phyloP scores from a whole-genome alignment of 23 tunicate species.

The Styela plicata region DNA sequence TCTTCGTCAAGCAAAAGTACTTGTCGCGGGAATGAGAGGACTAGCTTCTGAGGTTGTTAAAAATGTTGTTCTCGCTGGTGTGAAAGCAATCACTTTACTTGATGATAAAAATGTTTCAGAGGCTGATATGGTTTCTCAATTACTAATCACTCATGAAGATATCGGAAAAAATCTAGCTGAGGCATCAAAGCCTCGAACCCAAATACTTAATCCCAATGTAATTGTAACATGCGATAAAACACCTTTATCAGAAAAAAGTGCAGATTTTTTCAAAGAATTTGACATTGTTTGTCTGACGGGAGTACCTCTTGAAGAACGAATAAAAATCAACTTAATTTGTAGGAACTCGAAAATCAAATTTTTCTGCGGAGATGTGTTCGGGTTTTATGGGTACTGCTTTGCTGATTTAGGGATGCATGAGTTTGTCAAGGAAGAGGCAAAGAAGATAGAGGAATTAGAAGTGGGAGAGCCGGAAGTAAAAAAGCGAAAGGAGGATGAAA shows the following conservation, averaged over 20 bases:
- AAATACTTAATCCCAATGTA: conserved; percentile 92
- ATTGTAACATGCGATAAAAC: conserved; percentile 38
- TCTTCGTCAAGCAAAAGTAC: conserved; percentile 62
- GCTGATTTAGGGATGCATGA: conserved; percentile 70
- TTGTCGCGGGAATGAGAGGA: conserved; percentile 81
- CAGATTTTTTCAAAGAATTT: conserved; percentile 50
- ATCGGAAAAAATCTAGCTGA: conserved; percentile 67
- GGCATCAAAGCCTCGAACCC: conserved; percentile 57
- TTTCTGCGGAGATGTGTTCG: conserved; percentile 84
- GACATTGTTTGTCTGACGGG: conserved; percentile 80
- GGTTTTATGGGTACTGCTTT: conserved; percentile 78
- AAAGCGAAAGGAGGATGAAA: conserved; percentile 20
- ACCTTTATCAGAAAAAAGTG: conserved; percentile 20
- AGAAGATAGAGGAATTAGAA: conserved; percentile 6
- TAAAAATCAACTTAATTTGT: conserved; percentile 51
- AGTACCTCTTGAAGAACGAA: conserved; percentile 13
- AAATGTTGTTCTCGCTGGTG: conserved; percentile 86
- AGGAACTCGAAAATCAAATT: conserved; percentile 51
- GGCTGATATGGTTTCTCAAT: conserved; percentile 66
- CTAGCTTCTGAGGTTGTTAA: conserved; percentile 92
- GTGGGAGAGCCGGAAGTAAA: conserved; percentile 37
- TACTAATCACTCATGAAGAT: conserved; percentile 46
- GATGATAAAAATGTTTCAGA: conserved; percentile 53
- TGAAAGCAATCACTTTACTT: conserved; percentile 67
- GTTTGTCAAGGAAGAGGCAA: conserved; percentile 56